Evolutionary conservation across 2,797 vertebrate genomes (phyloP), one percentile per base, ranked within the genome.

Genomic region (Micrastur ruficollis): DNA sequence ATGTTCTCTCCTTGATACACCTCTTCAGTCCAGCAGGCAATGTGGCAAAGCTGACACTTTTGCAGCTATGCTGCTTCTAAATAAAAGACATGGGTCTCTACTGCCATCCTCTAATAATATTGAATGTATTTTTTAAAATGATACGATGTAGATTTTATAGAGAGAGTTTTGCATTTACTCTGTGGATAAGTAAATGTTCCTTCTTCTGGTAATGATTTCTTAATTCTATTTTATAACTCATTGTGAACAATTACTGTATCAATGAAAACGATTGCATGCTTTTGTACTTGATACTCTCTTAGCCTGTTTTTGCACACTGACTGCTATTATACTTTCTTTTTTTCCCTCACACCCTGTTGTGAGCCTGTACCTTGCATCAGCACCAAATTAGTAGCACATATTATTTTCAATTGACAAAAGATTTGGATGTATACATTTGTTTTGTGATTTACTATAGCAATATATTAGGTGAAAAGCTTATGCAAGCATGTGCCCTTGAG

Each of bases 401-500:
- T 93, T 31, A 18, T 93, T 91, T 96, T 86, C 55, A 86, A 32
- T 31, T 83, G 76, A 88, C 75, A 63, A 40, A 86, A 82, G 68
- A 84, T 89, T 89, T 75, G 66, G 52, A 15, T 75, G 17, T 61
- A 14, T 89, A 56, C 49, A 40, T 67, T 91, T 92, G 42, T 83
- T 94, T 89, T 90, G 88, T 93, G 71, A 70, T 94, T 95, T 91
- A 92, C 59, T 91, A 34, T 70, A 55, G 86, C 81, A 89, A 6
- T 91, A 65, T 73, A 19, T 81, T 53, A 67, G 62, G 56, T 84
- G 67, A 81, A 83, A 90, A 74, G 42, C 61, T 90, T 85, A 36
- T 85, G 79, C 81, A 86, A 75, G 70, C 52, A 79, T 75, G n/a
- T 87, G 88, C 84, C 91, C 86, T 42, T 85, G 92, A 92, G 71